Evolutionary conservation across 2,113 vertebrate species (phyloP), one percentile per base, ranked within the genome.

Genomic region (Conger conger): DNA sequence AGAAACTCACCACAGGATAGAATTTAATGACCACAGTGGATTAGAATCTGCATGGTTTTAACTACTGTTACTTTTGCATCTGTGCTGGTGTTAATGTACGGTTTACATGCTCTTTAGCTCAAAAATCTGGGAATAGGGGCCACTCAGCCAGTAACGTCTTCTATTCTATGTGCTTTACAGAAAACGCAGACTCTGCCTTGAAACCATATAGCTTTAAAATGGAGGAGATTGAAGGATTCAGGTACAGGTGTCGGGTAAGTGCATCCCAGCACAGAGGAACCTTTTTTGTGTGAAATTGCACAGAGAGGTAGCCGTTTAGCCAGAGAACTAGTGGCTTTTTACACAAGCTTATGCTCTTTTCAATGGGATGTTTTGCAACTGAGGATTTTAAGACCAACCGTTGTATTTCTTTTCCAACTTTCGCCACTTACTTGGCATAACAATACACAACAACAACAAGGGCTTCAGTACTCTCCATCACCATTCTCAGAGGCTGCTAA

Each of bases 161-260:
- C 60, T 27, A n/a, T n/a, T 50, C 45, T 45, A 4, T 73, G 15
- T 73, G 81, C 16, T 83, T 79, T 68, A 0, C 91, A 98, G 97
- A 96, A 36, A 89, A 90, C 0, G 82, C 86, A 0, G 89, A 93
- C 0, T 92, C 92, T 0, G 80, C 89, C 20, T 90, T 99, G 87
- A 95, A 94, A 38, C 96, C 96, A 0, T 98, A 97, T 80, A 86
- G 93, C 86, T 97, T 98, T 85, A 96, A 88, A 88, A 98, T 96
- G 95, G 95, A 96, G 30, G 96, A 97, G 93, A 96, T 99, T 0
- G 97, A 98, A 87, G 95, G 96, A 4, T 96, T 98, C 90, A 94
- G 97, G 87, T 99, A 98, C 89, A 91, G 97, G 23, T 99, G 97
- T 85, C 94, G 96, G 95, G 97, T 99, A 85, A 91, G 96, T 85